Evolutionary conservation across 2,113 vertebrate genomes (phyloP).

Genomic region (Forbesichthys agassizii): DNA sequence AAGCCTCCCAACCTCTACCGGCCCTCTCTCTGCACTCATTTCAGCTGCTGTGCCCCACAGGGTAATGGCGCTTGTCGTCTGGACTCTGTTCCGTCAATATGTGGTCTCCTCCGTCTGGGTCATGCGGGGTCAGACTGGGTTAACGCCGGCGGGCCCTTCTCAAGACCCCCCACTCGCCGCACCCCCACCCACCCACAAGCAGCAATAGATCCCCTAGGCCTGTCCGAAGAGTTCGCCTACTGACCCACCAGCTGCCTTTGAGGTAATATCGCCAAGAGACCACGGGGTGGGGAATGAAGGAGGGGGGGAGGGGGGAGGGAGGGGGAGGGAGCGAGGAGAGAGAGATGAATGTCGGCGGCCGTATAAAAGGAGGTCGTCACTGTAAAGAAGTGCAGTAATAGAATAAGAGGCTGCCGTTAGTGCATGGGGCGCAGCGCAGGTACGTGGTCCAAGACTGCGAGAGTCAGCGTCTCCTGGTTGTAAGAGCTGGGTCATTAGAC

Average conservation of each 20-base stretch:
- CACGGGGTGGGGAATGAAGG: constrained; percentile 41
- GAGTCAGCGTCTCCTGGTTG: constrained; percentile 33
- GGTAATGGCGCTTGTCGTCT: constrained; percentile 61
- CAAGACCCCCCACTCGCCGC: constrained; percentile 1
- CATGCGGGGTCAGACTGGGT: constrained; percentile 36
- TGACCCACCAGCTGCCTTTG: constrained; percentile 53
- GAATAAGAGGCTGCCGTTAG: constrained; percentile 65
- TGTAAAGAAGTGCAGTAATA: constrained; percentile 66
- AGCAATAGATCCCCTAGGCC: constrained; percentile 23
- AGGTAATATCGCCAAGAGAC: constrained; percentile 61
- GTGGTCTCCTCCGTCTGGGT: constrained; percentile 37
- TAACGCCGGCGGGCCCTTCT: constrained; percentile 12
- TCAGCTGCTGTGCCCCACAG: constrained; percentile 40
- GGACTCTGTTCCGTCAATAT: constrained; percentile 50
- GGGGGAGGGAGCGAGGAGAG: constrained; percentile 36
- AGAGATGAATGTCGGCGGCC: constrained; percentile 35
- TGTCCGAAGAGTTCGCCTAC: constrained; percentile 23
- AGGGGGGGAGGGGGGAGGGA: constrained; percentile 16
- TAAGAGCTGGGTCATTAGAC: constrained; percentile 54
- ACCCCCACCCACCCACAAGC: neutral
- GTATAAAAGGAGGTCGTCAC: constrained; percentile 59
- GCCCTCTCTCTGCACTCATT: constrained; percentile 40
- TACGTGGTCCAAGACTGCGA: constrained; percentile 49
- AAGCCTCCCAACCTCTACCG: constrained; percentile 11
- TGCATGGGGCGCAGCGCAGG: constrained; percentile 35